phyloP scores from a whole-genome alignment of 2,797 vertebrate genomes.

The Sphenodon punctatus region DNA sequence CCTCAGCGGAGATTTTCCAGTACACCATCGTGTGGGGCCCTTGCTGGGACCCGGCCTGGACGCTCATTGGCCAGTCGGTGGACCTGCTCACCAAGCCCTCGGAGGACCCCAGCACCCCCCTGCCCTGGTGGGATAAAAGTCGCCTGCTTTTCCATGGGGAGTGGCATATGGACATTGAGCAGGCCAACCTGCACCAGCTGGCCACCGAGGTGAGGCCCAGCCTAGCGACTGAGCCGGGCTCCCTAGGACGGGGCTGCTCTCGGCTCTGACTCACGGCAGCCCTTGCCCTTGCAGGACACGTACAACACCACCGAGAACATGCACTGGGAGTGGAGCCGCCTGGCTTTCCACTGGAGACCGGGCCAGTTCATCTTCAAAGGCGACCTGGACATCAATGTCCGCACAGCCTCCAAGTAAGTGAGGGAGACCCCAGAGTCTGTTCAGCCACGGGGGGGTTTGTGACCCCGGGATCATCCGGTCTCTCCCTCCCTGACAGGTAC shows the following conservation, averaged over 20 bases:
- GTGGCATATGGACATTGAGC: constrained; percentile 96
- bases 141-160: constrained; percentile 91
- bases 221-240: too few relatives aligned
- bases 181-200: constrained; percentile 95
- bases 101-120: constrained; percentile 87
- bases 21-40: constrained; percentile 98
- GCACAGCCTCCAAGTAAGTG: constrained; percentile 96
- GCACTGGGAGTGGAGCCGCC: constrained; percentile 97
- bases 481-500: constrained; percentile 79
- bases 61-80: constrained; percentile 92
- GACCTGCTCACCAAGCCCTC: constrained; percentile 96
- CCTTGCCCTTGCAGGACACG: constrained; percentile 85
- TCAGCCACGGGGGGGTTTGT: too few relatives aligned
- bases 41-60: constrained; percentile 99
- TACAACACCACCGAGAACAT: constrained; percentile 99
- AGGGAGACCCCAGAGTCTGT: background rate
- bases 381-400: constrained; percentile 93
- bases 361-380: constrained; percentile 95
- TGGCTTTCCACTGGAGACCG: constrained; percentile 93
- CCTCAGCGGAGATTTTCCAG: constrained; percentile 88
- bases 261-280: rapidly evolving
- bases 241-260: too few relatives aligned
- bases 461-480: background rate
- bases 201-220: constrained; percentile 87
- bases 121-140: constrained; percentile 99